A percentile compares a stretch with the other conserved stretches of the same genome.
Conservation (phyloP, 2,797 vertebrate species). For the Acestrorhynchus altus region DNA sequence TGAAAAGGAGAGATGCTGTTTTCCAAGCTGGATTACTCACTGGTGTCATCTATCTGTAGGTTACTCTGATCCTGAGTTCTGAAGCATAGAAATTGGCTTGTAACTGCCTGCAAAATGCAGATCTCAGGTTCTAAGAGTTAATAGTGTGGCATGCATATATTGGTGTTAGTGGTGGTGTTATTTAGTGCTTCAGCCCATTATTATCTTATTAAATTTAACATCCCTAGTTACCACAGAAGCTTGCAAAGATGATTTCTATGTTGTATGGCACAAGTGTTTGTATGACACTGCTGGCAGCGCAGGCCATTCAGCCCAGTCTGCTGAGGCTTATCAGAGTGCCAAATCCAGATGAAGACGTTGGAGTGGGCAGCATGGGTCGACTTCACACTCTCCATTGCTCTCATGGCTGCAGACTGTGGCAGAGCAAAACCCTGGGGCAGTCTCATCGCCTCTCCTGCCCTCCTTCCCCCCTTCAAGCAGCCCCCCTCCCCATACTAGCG, state of each 20-base stretch:
- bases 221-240: not conserved
- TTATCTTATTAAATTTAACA: not conserved
- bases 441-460: conserved; percentile 47
- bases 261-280: not conserved
- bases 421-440: conserved; percentile 53
- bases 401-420: conserved; percentile 62
- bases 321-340: not conserved
- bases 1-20: no score
- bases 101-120: no score
- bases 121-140: no score
- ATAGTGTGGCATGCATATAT: no score
- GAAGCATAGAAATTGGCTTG: no score
- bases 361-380: conserved; percentile 63
- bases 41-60: no score
- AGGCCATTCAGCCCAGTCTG: not conserved
- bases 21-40: no score
- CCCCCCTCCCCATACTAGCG: conserved; percentile 54
- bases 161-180: no score
- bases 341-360: conserved; percentile 1
- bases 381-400: conserved; percentile 68
- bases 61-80: no score
- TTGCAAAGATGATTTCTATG: conserved; percentile 29
- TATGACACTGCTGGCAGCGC: conserved; percentile 13
- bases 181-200: no score
- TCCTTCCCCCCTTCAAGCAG: conserved; percentile 29